Conservation (phyloP, 2,113 vertebrate genomes). For the Perognathus longimembris region DNA sequence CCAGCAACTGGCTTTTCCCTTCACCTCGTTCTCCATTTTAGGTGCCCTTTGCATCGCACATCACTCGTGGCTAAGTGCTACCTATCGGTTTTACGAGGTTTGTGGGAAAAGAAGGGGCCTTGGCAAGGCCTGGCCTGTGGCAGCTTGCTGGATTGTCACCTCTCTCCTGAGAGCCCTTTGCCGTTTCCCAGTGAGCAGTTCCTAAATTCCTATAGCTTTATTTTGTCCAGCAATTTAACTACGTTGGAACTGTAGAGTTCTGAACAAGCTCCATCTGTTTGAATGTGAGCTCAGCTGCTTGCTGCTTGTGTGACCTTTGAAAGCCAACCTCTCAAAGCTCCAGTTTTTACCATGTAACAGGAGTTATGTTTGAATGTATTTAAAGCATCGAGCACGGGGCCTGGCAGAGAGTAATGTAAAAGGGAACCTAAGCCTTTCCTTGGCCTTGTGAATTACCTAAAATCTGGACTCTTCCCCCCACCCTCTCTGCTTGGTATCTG, state of each 20-base stretch:
- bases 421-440: no score
- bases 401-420: neutral
- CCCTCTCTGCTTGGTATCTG: no score
- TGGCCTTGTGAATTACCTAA: no score
- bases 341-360: neutral
- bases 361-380: neutral
- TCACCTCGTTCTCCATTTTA: no score
- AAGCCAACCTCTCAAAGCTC: neutral
- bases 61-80: no score
- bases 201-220: neutral
- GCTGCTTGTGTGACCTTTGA: neutral
- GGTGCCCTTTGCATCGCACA: no score
- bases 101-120: neutral
- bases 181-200: neutral
- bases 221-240: neutral
- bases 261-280: neutral
- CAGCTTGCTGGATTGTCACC: neutral
- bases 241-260: neutral
- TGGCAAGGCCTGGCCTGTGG: neutral
- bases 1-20: no score
- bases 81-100: neutral
- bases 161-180: conserved; percentile 3
- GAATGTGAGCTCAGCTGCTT: neutral
- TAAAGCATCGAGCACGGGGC: neutral
- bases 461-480: no score